phyloP scores from a whole-genome alignment of 2,113 vertebrate species.

The Opisthocomus hoazin region DNA sequence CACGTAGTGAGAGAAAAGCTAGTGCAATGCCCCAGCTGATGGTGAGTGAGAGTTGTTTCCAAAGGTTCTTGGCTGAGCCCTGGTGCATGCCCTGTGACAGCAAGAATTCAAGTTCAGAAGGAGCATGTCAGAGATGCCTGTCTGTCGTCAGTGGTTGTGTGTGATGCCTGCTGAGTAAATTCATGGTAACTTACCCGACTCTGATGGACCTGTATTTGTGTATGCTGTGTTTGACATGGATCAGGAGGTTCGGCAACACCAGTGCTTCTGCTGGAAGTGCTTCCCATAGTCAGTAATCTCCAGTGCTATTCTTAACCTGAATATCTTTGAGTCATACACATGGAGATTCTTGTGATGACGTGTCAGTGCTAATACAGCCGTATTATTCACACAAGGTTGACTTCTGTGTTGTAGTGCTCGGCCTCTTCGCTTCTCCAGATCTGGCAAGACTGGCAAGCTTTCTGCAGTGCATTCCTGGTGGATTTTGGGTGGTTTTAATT shows the following conservation, averaged over 20 bases:
- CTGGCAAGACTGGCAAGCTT: background rate
- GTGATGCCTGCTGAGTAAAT: background rate
- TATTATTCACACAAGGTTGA: too few species aligned
- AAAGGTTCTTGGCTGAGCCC: background rate
- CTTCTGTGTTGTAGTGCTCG: background rate
- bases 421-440: background rate
- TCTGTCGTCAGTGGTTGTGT: background rate
- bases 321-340: background rate
- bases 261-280: background rate
- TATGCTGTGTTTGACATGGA: rapidly evolving
- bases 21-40: background rate
- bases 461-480: background rate
- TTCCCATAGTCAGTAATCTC: background rate
- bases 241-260: background rate
- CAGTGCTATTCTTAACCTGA: background rate
- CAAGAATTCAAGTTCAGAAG: background rate
- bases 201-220: background rate
- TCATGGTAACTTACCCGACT: background rate
- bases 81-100: background rate
- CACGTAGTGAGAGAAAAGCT: rapidly evolving
- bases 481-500: background rate
- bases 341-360: background rate
- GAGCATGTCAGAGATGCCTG: rapidly evolving
- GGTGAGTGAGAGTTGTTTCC: background rate
- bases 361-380: background rate